Percentiles rank a stretch among this genome's conserved stretches.
phyloP scores from a whole-genome alignment of 2,888 invertebrate species.

The Busseola fusca region DNA sequence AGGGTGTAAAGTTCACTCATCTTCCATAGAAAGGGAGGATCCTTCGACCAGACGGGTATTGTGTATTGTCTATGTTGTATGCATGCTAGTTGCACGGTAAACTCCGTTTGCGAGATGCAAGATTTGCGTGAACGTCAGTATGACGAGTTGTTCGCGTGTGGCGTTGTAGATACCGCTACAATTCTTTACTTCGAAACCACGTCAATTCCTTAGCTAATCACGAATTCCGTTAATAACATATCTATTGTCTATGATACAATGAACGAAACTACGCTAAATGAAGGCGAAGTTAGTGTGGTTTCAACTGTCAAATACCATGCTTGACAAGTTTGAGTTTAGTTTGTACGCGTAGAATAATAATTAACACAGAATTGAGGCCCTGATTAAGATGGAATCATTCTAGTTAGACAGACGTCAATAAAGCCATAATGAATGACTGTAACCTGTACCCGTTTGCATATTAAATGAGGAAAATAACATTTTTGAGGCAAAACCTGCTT shows the following conservation, averaged over 20 bases:
- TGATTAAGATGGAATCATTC: background rate
- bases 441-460: background rate
- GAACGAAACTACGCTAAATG: background rate
- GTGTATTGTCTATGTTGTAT: too few relatives aligned
- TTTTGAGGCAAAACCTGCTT: background rate
- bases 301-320: background rate
- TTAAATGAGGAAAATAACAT: background rate
- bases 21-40: too few relatives aligned
- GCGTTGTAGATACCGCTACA: too few relatives aligned
- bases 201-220: background rate
- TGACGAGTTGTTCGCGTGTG: too few relatives aligned
- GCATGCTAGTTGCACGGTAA: too few relatives aligned
- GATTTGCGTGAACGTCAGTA: too few relatives aligned
- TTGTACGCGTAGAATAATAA: background rate
- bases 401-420: background rate
- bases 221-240: background rate
- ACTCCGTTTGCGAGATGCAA: too few relatives aligned
- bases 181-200: background rate
- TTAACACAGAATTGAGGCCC: background rate
- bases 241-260: background rate
- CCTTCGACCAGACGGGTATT: too few relatives aligned
- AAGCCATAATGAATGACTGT: background rate
- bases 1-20: too few relatives aligned
- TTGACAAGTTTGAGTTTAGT: background rate
- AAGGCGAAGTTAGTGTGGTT: background rate